phyloP scores from a whole-genome alignment of 2,797 vertebrate genomes.

The Gouania willdenowi region DNA sequence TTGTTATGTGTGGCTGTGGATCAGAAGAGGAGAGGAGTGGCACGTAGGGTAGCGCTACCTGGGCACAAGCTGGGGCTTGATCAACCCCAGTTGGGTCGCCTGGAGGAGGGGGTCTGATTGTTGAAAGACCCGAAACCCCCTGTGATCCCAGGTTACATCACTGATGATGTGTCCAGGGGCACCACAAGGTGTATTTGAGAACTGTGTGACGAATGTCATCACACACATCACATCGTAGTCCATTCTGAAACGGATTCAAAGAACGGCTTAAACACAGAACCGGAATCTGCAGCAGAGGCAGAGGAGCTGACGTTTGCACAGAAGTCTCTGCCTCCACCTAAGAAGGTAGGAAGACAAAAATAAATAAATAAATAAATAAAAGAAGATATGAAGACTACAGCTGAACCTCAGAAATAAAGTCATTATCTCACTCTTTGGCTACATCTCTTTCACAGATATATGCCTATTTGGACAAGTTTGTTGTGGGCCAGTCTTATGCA shows the following conservation, averaged over 20 bases:
- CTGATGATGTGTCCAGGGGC: too few relatives aligned
- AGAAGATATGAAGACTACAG: too few relatives aligned
- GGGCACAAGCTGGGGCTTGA: too few relatives aligned
- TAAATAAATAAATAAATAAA: too few relatives aligned
- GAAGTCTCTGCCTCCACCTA: conserved; percentile 94
- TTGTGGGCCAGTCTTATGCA: conserved; percentile 95
- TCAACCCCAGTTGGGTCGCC: too few relatives aligned
- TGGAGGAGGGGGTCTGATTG: too few relatives aligned
- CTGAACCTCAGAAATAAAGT: neutral
- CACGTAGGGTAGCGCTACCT: too few relatives aligned
- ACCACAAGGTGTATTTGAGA: too few relatives aligned
- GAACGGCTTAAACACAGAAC: conserved; percentile 92
- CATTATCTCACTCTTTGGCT: neutral
- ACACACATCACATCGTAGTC: conserved; percentile 98
- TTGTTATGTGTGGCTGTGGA: too few relatives aligned
- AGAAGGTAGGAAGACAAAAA: conserved; percentile 80
- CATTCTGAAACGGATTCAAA: conserved; percentile 96
- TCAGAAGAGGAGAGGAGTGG: too few relatives aligned
- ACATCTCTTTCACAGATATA: conserved; percentile 82
- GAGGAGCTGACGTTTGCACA: conserved; percentile 94
- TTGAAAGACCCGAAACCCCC: too few relatives aligned
- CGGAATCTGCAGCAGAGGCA: conserved; percentile 92
- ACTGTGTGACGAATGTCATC: conserved; percentile 98
- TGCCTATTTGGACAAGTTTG: conserved; percentile 96
- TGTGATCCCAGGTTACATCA: too few relatives aligned